phyloP scores from a whole-genome alignment of 2,797 vertebrate species.

The Florisuga fusca region DNA sequence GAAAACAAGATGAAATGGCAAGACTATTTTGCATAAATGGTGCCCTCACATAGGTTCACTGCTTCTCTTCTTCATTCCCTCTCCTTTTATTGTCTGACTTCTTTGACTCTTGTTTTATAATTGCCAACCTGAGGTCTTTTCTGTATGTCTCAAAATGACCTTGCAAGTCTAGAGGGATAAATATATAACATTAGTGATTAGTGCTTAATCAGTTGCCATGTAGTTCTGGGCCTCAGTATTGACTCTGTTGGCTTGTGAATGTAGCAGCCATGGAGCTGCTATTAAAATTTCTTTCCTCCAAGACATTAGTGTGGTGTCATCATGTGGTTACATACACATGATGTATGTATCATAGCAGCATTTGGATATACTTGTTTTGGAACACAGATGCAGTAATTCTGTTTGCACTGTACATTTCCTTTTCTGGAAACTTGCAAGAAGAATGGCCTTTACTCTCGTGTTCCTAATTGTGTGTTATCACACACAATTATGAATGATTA shows the following conservation, averaged over 20 bases:
- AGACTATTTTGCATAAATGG: not conserved
- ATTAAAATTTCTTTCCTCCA: not conserved
- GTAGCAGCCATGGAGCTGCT: not conserved
- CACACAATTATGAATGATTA: no score
- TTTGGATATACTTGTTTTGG: not conserved
- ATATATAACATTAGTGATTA: not conserved
- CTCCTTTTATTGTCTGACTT: not conserved
- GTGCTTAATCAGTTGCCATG: not conserved
- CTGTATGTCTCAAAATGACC: not conserved
- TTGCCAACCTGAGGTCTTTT: not conserved
- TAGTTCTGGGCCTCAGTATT: not conserved
- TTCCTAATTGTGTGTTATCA: no score
- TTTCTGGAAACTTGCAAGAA: not conserved
- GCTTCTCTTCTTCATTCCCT: not conserved
- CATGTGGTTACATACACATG: no score
- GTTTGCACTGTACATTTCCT: not conserved
- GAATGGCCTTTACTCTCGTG: not conserved
- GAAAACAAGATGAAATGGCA: not conserved
- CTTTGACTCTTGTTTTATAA: not conserved
- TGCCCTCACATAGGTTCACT: fast-evolving
- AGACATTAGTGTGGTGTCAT: not conserved
- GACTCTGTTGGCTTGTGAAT: not conserved
- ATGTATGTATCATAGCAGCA: not conserved
- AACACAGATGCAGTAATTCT: fast-evolving
- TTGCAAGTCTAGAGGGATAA: not conserved